phyloP scores from a whole-genome alignment of 2,888 invertebrate genomes.

The Gryllus longicercus region DNA sequence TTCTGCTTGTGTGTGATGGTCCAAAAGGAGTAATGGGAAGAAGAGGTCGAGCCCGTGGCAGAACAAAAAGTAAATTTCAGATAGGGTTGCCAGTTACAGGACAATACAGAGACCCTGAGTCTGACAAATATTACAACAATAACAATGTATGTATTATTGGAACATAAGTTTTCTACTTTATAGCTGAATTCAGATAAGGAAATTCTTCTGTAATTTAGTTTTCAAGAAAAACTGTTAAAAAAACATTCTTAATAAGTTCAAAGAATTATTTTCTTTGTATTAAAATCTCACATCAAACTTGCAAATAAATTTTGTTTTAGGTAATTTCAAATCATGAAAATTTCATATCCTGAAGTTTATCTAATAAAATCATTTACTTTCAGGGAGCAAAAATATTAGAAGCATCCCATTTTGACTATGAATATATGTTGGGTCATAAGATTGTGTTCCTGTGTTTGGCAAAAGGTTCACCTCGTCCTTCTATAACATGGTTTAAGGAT shows the following conservation, averaged over 20 bases:
- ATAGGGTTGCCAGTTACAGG: constrained; percentile 84
- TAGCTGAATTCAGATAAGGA: too few relatives aligned
- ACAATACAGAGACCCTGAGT: constrained; percentile 84
- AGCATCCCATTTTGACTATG: constrained; percentile 89
- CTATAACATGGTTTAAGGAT: constrained; percentile 95
- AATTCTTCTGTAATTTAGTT: too few relatives aligned
- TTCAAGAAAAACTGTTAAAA: too few relatives aligned
- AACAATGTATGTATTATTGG: constrained; percentile 64
- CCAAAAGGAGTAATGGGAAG: constrained; percentile 52
- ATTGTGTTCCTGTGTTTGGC: constrained; percentile 90
- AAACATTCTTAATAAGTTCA: too few relatives aligned
- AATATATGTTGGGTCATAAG: constrained; percentile 91
- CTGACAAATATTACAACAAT: constrained; percentile 87
- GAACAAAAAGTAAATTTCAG: constrained; percentile 78
- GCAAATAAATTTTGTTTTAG: too few relatives aligned
- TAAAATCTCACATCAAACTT: too few relatives aligned
- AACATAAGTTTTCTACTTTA: too few relatives aligned
- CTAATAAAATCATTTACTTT: constrained; percentile 33
- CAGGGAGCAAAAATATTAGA: constrained; percentile 87
- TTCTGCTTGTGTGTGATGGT: constrained; percentile 46
- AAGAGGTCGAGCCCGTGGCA: constrained; percentile 66
- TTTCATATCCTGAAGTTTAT: too few relatives aligned
- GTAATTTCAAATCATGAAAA: too few relatives aligned
- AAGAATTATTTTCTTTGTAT: too few relatives aligned
- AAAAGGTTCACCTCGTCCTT: constrained; percentile 82